Conservation (phyloP, 2,888 invertebrate species). For the Aporophyla lueneburgensis region DNA sequence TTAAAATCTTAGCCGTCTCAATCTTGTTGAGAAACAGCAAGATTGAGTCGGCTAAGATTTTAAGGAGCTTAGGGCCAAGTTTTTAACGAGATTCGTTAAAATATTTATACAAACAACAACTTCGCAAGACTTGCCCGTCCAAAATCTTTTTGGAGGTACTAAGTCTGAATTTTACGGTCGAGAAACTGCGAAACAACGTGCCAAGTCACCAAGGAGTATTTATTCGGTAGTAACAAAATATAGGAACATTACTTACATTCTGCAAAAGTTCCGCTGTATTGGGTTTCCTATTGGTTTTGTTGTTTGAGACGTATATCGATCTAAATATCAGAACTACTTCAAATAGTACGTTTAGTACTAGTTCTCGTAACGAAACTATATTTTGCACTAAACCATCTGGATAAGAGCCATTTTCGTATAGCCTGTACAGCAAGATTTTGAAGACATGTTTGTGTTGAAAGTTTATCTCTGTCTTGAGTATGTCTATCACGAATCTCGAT, state of each 20-base stretch:
- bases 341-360: not conserved
- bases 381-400: not conserved
- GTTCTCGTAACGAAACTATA: not conserved
- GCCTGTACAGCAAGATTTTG: not conserved
- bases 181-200: slow-evolving; percentile 3
- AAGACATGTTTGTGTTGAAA: not conserved
- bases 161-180: slow-evolving; percentile 21
- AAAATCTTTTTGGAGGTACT: slow-evolving; percentile 14
- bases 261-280: slow-evolving; percentile 41
- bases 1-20: not conserved
- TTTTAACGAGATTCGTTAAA: slow-evolving; percentile 49
- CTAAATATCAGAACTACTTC: slow-evolving; percentile 16
- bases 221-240: slow-evolving; percentile 46
- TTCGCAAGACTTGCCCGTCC: not conserved
- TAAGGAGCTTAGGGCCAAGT: slow-evolving; percentile 26
- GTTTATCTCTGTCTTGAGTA: not conserved
- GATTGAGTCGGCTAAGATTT: slow-evolving; percentile 19
- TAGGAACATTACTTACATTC: slow-evolving; percentile 12
- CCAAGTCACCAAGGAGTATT: not conserved
- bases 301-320: slow-evolving; percentile 17
- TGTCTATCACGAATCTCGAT: not conserved
- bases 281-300: slow-evolving; percentile 41
- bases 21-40: no score
- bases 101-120: slow-evolving; percentile 39
- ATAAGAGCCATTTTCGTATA: not conserved